Percentiles rank a stretch among this genome's conserved stretches.
These are phyloP conservation scores for Caenorhabditis sp. DNA, from an alignment of 2,888 invertebrate genomes.

Conservation along the genomic window DNA sequence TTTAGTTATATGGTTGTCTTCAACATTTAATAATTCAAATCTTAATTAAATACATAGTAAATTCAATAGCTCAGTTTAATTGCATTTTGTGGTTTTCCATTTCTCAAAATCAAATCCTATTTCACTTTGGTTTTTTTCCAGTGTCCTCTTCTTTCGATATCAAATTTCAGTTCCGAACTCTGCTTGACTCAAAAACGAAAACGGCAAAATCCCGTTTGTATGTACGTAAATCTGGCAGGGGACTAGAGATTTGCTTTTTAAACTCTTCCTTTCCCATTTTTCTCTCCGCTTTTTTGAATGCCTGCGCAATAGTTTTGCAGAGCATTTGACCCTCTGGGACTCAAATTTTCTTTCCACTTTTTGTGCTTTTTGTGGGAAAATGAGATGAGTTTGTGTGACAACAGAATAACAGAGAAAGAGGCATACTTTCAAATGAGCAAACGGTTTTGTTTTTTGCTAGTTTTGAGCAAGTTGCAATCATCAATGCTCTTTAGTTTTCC, in stretches of 20 bases:
- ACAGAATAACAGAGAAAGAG: neutral
- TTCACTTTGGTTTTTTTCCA: conserved; percentile 8
- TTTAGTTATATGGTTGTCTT: too few relatives aligned
- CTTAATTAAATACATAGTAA: too few relatives aligned
- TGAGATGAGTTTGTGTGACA: conserved; percentile 12
- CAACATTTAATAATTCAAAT: too few relatives aligned
- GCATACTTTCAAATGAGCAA: too few relatives aligned
- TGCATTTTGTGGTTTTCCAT: neutral
- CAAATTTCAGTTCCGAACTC: conserved; percentile 30
- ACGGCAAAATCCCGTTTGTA: conserved; percentile 36
- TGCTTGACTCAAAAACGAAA: neutral
- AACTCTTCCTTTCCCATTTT: neutral
- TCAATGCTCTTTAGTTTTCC: neutral
- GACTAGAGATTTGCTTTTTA: neutral
- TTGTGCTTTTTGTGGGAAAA: conserved; percentile 10
- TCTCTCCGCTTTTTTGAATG: neutral
- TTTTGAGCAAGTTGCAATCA: neutral
- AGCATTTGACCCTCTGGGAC: conserved; percentile 1
- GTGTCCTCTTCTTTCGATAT: conserved; percentile 34
- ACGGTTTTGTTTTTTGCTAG: too few relatives aligned
- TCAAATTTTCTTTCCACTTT: conserved; percentile 19
- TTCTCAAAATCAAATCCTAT: neutral
- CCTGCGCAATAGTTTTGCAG: neutral
- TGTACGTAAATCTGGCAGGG: conserved; percentile 34
- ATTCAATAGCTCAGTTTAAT: too few relatives aligned